Percentiles rank a stretch among this genome's conserved stretches.
These are phyloP conservation scores for Vombatus ursinus DNA, from an alignment of 2,113 vertebrate species.

Conservation along the genomic window DNA sequence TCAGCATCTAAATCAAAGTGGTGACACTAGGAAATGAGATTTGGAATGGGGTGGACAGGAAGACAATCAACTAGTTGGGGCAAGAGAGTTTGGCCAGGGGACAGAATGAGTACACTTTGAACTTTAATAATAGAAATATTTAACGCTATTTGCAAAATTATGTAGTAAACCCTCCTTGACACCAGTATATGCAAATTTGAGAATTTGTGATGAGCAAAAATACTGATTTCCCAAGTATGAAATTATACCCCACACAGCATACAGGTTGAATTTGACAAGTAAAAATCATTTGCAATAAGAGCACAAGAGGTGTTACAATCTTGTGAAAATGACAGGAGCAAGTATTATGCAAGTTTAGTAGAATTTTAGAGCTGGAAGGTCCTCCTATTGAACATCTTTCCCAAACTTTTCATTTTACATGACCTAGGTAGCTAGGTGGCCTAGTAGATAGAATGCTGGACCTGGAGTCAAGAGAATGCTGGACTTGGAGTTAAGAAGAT, in stretches of 20 bases:
- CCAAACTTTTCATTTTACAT: neutral
- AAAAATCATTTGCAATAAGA: neutral
- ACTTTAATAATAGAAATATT: neutral
- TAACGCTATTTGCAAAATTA: neutral
- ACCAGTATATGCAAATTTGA: neutral
- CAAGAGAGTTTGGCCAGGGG: neutral
- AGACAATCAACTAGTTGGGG: neutral
- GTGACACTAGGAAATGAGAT: neutral
- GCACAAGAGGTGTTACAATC: neutral
- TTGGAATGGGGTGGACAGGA: neutral
- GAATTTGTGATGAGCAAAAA: constrained; percentile 3
- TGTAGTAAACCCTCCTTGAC: neutral
- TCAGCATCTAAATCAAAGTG: neutral
- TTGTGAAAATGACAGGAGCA: neutral
- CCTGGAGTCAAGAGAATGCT: too few relatives aligned
- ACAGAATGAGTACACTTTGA: neutral
- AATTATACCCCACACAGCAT: neutral
- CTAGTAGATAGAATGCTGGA: too few relatives aligned
- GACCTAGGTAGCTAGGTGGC: too few relatives aligned
- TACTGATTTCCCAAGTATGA: neutral
- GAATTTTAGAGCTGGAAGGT: neutral
- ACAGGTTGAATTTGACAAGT: neutral
- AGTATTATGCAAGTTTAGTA: neutral
- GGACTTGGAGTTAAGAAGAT: neutral
- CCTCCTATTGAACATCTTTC: neutral